A percentile compares a stretch with the other conserved stretches of the same genome.
These are phyloP conservation scores for Ephydatia muelleri DNA, from an alignment of 37 sponge, comb jelly and placozoan species.

Conservation along the genomic window DNA sequence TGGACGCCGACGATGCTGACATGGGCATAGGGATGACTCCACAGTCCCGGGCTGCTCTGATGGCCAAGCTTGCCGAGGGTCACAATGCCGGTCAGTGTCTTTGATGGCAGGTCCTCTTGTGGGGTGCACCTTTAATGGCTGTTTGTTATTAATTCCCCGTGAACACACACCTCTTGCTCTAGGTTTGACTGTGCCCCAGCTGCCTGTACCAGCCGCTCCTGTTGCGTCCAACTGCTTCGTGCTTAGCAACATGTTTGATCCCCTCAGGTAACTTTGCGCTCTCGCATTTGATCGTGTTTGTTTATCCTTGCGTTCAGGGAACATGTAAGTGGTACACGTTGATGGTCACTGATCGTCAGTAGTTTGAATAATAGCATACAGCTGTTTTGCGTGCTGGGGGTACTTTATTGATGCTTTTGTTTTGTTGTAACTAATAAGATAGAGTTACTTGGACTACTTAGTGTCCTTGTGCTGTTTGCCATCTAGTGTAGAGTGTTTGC, in stretches of 20 bases:
- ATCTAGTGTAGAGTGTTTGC: too few species aligned
- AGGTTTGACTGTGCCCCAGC: conserved; percentile 47
- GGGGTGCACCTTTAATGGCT: neutral
- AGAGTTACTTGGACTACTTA: neutral
- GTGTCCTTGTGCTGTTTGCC: neutral
- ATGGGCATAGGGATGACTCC: conserved; percentile 94
- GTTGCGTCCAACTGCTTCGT: conserved; percentile 78
- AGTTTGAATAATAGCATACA: too few species aligned
- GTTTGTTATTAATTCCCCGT: neutral
- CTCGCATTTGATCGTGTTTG: neutral
- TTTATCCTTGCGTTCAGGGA: neutral
- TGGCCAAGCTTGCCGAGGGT: conserved; percentile 90
- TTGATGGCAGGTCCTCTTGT: neutral
- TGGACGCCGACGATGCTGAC: conserved; percentile 89
- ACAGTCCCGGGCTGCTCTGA: conserved; percentile 81
- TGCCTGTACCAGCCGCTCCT: conserved; percentile 15
- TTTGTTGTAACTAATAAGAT: neutral
- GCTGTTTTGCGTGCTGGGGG: too few species aligned
- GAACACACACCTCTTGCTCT: neutral
- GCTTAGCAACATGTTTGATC: conserved; percentile 95
- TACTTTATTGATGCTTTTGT: too few species aligned
- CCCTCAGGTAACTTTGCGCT: conserved; percentile 74
- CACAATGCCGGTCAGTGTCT: conserved; percentile 76
- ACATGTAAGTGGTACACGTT: too few species aligned
- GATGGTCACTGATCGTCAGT: too few species aligned